Base-by-base conservation (phyloP, 2,113 vertebrate species). In the Laticauda colubrina region DNA sequence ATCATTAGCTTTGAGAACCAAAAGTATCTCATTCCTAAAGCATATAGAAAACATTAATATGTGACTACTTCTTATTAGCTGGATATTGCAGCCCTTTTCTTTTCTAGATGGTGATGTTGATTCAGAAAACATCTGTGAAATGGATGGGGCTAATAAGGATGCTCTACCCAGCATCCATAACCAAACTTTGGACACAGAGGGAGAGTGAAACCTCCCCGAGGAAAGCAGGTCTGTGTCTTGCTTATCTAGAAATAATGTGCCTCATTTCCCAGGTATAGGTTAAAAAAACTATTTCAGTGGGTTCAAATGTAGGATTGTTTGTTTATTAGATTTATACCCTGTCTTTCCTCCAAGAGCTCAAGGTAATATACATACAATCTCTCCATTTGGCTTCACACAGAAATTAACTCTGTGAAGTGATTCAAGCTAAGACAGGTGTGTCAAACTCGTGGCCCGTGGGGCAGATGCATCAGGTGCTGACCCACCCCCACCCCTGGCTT, bases 171-270 rank as follows among this genome's bases (percentile, higher is more conserved):
- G 55, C 85, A 56, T 87, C 55, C 39, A 14, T 51, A 91, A 53
- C 21, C 69, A 91, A 56, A 48, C 39, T 29, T 48, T 61, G 55
- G 55, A n/a, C 15, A 34, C 23, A 55, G 39, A 56, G 53, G 48
- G 53, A 91, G 53, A 85, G 20, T 45, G 53, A 56, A 91, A 29
- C 54, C 54, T 26, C 59, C 54, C 53, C 7, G 39, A 86, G 85
- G 91, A 61, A 91, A 91, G 20, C 55, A 91, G 55, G 75, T 91
- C 54, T 86, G 75, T 91, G 8, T 51, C 55, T 91, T 91, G 39
- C 75, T 91, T 43, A 91, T 45, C 75, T 85, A 43, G 81, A 48
- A 20, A 20, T 87, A 20, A 10, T 91, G 55, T 4, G 43, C 5
- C 43, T 48, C 15, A 15, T 59, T 48, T 57, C 23, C 57, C 55